Evolutionary conservation across 2,113 vertebrate species (phyloP), one percentile per base, ranked within the genome.

Genomic region (Rynchops niger): DNA sequence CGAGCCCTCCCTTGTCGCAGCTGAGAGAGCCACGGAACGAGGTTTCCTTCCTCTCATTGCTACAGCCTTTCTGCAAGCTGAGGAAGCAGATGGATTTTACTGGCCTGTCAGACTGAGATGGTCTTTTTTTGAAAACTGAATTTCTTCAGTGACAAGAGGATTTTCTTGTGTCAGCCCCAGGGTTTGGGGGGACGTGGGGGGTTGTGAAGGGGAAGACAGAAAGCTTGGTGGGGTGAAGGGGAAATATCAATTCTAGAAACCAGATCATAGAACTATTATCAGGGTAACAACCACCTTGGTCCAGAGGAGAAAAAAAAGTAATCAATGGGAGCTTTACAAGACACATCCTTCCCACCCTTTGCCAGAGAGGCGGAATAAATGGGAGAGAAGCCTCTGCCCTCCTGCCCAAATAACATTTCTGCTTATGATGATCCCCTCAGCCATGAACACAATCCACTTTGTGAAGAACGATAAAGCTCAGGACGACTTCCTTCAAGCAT

Each of bases 101-200:
- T 22, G 26, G 30, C 21, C 29, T 76, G 12, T 10, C 25, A 36
- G 16, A 5, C n/a, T 27, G 20, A 91, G n/a, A 38, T 1, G 12
- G 13, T 23, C 4, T 42, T 38, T 45, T 38, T 66, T 19, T 58
- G 18, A 52, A 61, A 85, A 84, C 3, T 32, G 7, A 62, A 43
- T 63, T 86, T n/a, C 25, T 59, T 59, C 12, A 71, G 25, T 0
- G 0, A 30, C 8, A 70, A 40, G 25, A 83, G 25, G 25, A 81
- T 83, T 92, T 83, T 58, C 42, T 49, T 12, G 5, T 43, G 34
- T 32, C 77, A 71, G 69, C 3, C 25, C 8, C 40, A 69, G 36
- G 29, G 62, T 17, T 0, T 55, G 17, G 12, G 47, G 25, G 10
- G 7, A 32, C 7, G 3, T 2, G 3, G 17, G 12, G 12, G 40